Percentiles rank a stretch among this genome's conserved stretches.
These are phyloP conservation scores for Menura novaehollandiae DNA, from an alignment of 2,113 vertebrate genomes.

Conservation along the genomic window DNA sequence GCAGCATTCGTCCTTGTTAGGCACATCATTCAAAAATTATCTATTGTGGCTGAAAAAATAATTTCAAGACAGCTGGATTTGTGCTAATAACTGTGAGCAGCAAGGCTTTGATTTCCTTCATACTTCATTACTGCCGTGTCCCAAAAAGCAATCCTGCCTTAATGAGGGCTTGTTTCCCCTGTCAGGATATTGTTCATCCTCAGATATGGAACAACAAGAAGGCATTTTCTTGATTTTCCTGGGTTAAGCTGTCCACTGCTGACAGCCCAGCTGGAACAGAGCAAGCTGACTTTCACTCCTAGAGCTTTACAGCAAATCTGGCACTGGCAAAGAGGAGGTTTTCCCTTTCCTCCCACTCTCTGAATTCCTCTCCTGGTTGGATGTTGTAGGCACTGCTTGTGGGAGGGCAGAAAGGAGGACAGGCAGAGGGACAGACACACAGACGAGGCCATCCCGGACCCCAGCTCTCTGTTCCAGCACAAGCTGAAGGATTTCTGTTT, in stretches of 20 bases:
- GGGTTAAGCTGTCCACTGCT: conserved; percentile 9
- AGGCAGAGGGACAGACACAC: background rate
- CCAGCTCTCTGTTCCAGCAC: background rate
- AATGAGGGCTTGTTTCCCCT: conserved; percentile 46
- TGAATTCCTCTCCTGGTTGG: background rate
- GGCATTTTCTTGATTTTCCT: conserved; percentile 18
- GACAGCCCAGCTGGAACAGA: conserved; percentile 48
- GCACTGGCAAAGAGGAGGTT: conserved; percentile 1
- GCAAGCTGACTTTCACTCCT: background rate
- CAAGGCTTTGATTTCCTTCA: conserved; percentile 59
- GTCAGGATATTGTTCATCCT: conserved; percentile 1
- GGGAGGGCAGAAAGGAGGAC: background rate
- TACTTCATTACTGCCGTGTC: conserved; percentile 31
- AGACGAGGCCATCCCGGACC: fast-evolving
- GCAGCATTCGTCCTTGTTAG: conserved; percentile 59
- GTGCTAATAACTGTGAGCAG: conserved; percentile 54
- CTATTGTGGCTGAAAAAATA: conserved; percentile 47
- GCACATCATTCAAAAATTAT: conserved; percentile 65
- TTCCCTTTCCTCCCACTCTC: background rate
- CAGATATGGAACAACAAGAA: conserved; percentile 23
- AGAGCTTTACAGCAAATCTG: background rate
- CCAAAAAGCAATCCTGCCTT: conserved; percentile 46
- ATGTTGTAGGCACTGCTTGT: background rate
- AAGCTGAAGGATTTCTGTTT: fast-evolving
- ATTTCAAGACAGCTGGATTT: conserved; percentile 34